Evolutionary conservation across 1,140 invertebrate genomes (phyloP).

Genomic region (Batillaria attramentaria): DNA sequence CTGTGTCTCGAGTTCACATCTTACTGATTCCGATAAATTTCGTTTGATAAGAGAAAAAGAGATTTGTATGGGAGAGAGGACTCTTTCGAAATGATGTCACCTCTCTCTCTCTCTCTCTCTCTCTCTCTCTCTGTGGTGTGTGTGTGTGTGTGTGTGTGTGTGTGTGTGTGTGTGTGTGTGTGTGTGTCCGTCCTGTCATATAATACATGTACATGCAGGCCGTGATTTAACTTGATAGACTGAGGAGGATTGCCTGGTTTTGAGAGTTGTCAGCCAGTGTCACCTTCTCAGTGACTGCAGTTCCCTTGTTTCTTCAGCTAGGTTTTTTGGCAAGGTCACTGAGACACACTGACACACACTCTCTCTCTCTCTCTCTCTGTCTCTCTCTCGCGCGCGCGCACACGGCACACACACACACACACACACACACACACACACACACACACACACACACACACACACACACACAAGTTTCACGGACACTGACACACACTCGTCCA

Average conservation of each 20-base stretch:
- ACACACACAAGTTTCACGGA: constrained; percentile 7
- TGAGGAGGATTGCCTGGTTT: background rate
- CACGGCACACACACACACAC: background rate
- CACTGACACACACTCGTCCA: background rate
- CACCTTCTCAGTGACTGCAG: background rate
- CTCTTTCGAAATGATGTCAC: too few relatives aligned
- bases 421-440: background rate
- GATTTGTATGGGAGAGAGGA: too few relatives aligned
- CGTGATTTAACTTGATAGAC: background rate
- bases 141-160: too few relatives aligned
- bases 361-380: background rate
- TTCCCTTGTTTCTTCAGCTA: background rate
- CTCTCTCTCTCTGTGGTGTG: too few relatives aligned
- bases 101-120: too few relatives aligned
- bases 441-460: background rate
- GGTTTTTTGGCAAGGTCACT: background rate
- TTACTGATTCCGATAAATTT: too few relatives aligned
- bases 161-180: too few relatives aligned
- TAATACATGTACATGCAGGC: too few relatives aligned
- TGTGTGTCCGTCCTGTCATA: too few relatives aligned
- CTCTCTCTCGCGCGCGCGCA: too few relatives aligned
- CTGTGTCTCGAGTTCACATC: too few relatives aligned
- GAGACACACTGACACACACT: background rate
- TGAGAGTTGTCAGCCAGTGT: background rate
- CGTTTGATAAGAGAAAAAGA: too few relatives aligned